Evolutionary conservation across 30 jellyfish, hydroid and myxozoan species (phyloP), one percentile per base, ranked within the genome.

Genomic region (Phacellophora camtschatica): DNA sequence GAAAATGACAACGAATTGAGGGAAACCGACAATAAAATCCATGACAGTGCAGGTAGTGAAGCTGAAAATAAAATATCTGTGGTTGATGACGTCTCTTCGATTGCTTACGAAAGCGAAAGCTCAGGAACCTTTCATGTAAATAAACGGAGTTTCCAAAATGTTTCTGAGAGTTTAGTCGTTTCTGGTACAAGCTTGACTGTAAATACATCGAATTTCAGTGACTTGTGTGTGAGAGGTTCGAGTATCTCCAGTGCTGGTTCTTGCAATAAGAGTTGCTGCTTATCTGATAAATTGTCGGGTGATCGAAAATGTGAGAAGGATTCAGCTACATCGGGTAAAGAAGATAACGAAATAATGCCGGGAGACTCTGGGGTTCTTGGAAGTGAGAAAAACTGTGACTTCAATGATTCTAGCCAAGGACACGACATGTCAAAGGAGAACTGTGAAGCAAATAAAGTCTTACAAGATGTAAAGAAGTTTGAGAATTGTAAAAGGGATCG

Each of bases 241-340:
- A 12, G 54, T n/a, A 16, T 9, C 15, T 54, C 74, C 2, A 65
- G 50, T 27, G 9, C n/a, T 24, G 33, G 53, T 8, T 78, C 82
- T 1, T 64, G 74, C 49, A 32, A 30, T 30, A 35, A 78, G 62
- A 36, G 88, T 31, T 72, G 74, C 28, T 76, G 70, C 41, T 10
- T 28, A 7, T 76, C 81, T 10, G 79, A 39, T 22, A 57, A 58
- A 6, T 15, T 35, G n/a, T 56, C 3, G 12, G 45, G 5, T 15
- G 65, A 46, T 12, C 23, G 6, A 24, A 23, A 27, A 25, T 8
- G 51, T 5, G 46, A 22, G n/a, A 53, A 46, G 12, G 22, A 31
- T 43, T 13, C 71, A 22, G 16, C 10, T 32, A n/a, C 42, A 15
- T 20, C 19, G 11, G 28, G 31, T 30, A 9, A 32, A 23, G 49